Evolutionary conservation across 1,140 invertebrate genomes (phyloP).

Genomic region (Tetramorium simillimum): DNA sequence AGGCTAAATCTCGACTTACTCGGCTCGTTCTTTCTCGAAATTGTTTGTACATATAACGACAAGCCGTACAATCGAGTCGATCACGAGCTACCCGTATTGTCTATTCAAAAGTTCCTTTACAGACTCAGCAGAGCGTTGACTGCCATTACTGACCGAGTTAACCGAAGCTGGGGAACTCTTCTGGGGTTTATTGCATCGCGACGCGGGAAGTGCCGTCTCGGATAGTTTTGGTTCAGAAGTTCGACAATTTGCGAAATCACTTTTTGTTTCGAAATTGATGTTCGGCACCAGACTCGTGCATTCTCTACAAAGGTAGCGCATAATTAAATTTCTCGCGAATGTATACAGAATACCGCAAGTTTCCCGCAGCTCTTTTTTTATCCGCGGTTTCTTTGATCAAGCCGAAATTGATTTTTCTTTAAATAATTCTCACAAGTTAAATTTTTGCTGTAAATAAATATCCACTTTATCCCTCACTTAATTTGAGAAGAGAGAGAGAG

Average conservation of each 20-base stretch:
- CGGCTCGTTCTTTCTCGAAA: conserved; percentile 40
- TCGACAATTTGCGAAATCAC: conserved; percentile 59
- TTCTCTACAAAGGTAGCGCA: conserved; percentile 42
- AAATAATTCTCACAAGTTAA: neutral
- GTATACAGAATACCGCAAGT: neutral
- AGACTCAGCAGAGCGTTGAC: conserved; percentile 53
- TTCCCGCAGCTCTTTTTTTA: conserved; percentile 22
- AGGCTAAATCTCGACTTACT: conserved; percentile 35
- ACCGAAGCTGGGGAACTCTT: conserved; percentile 58
- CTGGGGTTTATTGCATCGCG: conserved; percentile 57
- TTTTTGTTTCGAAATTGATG: conserved; percentile 60
- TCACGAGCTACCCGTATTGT: conserved; percentile 12
- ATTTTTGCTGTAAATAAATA: neutral
- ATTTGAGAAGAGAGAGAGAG: neutral
- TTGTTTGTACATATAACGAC: conserved; percentile 49
- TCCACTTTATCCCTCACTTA: neutral
- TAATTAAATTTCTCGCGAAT: conserved; percentile 52
- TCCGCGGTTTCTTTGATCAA: conserved; percentile 8
- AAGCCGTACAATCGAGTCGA: conserved; percentile 34
- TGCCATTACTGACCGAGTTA: conserved; percentile 63
- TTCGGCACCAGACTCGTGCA: conserved; percentile 34
- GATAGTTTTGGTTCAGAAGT: conserved; percentile 55
- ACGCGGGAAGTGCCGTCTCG: conserved; percentile 53
- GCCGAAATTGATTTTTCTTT: neutral
- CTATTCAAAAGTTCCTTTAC: conserved; percentile 59